phyloP scores from a whole-genome alignment of 2,797 vertebrate genomes.

The Acrocephalus scirpaceus region DNA sequence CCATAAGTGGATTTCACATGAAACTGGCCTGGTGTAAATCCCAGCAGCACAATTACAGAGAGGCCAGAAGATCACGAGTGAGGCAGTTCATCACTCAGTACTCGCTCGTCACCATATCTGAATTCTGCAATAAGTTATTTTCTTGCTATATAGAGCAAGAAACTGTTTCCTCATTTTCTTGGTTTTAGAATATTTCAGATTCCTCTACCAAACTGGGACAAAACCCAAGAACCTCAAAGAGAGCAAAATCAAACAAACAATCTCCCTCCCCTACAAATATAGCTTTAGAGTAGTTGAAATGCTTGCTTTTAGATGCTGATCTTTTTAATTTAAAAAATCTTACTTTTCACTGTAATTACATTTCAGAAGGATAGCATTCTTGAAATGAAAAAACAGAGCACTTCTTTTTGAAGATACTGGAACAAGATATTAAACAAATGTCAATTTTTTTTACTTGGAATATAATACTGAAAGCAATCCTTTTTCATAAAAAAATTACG shows the following conservation, averaged over 20 bases:
- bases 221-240: not conserved
- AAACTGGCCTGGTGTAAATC: not conserved
- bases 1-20: not conserved
- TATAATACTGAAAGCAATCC: not conserved
- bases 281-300: not conserved
- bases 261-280: accelerated
- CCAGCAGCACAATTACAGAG: not conserved
- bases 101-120: not conserved
- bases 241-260: not conserved
- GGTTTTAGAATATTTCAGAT: not conserved
- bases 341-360: not conserved
- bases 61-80: not conserved
- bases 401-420: not conserved
- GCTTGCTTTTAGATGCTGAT: not conserved
- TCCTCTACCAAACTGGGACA: not conserved
- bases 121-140: not conserved
- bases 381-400: not conserved
- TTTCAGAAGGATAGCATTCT: not conserved
- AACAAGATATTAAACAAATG: constrained; percentile 17
- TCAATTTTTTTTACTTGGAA: not conserved
- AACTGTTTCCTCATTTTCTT: not conserved
- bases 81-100: not conserved
- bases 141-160: not conserved
- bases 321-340: not conserved
- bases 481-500: not conserved